Percentiles rank a stretch among this genome's conserved stretches.
Conservation (phyloP, 2,113 vertebrate species). For the Casuarius casuarius region DNA sequence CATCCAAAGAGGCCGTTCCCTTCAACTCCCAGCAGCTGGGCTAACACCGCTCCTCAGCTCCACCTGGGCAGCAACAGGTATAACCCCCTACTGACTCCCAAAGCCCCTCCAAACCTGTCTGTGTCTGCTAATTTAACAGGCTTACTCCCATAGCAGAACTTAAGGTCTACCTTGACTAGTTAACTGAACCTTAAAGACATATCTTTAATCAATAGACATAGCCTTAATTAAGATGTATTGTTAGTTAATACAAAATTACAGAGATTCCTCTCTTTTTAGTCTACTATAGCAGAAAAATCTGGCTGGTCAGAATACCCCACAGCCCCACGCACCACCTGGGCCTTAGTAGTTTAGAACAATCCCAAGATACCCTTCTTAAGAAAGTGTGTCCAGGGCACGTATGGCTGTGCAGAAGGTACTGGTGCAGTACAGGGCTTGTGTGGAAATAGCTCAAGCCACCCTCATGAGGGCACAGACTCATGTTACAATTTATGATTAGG, state of each 20-base stretch:
- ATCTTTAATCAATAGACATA: background rate
- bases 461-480: background rate
- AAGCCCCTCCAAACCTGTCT: background rate
- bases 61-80: background rate
- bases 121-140: background rate
- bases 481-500: background rate
- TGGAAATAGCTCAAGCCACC: background rate
- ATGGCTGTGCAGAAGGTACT: background rate
- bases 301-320: background rate
- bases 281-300: background rate
- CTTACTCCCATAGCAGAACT: background rate
- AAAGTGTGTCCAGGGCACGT: background rate
- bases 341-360: background rate
- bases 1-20: background rate
- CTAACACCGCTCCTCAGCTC: background rate
- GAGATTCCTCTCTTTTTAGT: background rate
- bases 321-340: background rate
- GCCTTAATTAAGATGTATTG: background rate
- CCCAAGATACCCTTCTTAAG: background rate
- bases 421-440: background rate
- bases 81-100: background rate
- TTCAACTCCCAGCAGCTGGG: background rate
- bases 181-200: background rate
- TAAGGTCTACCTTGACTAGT: background rate
- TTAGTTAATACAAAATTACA: background rate